These are phyloP conservation scores for Melanostoma scalare DNA, from an alignment of 2,888 invertebrate species.

Conservation along the genomic window DNA sequence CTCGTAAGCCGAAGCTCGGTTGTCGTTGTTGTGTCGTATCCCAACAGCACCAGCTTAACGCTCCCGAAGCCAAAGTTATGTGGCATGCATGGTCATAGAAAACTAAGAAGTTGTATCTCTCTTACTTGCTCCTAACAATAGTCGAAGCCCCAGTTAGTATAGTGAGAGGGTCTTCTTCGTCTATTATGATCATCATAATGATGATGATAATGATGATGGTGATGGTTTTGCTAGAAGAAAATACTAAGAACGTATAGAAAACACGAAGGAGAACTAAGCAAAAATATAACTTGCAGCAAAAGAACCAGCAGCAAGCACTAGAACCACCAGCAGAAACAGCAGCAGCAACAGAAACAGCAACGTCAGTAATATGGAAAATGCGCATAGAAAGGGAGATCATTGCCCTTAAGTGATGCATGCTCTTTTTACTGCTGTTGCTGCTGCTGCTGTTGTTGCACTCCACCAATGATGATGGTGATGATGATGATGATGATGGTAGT, in stretches of 20 bases:
- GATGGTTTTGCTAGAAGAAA: slow-evolving; percentile 35
- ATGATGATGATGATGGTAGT: slow-evolving; percentile 44
- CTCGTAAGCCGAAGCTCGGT: slow-evolving; percentile 60
- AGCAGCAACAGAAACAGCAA: slow-evolving; percentile 46
- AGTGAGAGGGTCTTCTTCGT: slow-evolving; percentile 12
- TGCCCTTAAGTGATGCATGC: slow-evolving; percentile 70
- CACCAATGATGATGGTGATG: slow-evolving; percentile 16
- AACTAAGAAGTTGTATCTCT: slow-evolving; percentile 28
- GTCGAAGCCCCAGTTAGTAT: slow-evolving; percentile 15
- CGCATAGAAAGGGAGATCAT: slow-evolving; percentile 72
- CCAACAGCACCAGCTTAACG: slow-evolving; percentile 34
- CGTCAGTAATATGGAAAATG: slow-evolving; percentile 72
- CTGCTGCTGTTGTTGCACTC: slow-evolving; percentile 12
- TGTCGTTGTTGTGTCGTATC: slow-evolving; percentile 26
- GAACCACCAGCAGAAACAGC: slow-evolving; percentile 24
- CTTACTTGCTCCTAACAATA: slow-evolving; percentile 19
- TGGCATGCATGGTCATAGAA: slow-evolving; percentile 64
- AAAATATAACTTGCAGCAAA: slow-evolving; percentile 40
- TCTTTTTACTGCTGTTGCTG: slow-evolving; percentile 42
- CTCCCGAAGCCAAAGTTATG: slow-evolving; percentile 41
- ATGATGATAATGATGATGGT: slow-evolving; percentile 38
- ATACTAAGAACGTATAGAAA: slow-evolving; percentile 18
- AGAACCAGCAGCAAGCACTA: slow-evolving; percentile 1
- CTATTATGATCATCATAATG: slow-evolving; percentile 47
- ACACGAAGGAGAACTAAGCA: slow-evolving; percentile 48